Evolutionary conservation across 2,888 invertebrate species (phyloP).

Genomic region (Agrotis ipsilon): DNA sequence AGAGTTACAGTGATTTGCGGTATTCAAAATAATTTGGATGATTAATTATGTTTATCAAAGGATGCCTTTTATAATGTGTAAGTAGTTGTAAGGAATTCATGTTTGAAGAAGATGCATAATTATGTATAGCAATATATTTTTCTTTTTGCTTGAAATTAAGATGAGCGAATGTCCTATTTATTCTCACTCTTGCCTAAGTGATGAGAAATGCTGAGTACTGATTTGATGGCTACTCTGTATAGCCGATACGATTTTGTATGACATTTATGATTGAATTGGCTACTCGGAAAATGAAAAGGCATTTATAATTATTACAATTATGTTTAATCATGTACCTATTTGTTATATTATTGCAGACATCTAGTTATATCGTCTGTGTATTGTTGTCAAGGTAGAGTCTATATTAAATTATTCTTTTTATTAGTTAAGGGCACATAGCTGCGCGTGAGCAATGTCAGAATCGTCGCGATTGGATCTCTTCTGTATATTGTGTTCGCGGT

Average conservation of each 20-base stretch:
- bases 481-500: slow-evolving; percentile 61
- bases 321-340: slow-evolving; percentile 79
- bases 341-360: slow-evolving; percentile 79
- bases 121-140: slow-evolving; percentile 83
- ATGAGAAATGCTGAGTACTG: slow-evolving; percentile 73
- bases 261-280: slow-evolving; percentile 80
- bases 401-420: slow-evolving; percentile 88
- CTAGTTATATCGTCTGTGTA: slow-evolving; percentile 51
- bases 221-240: slow-evolving; percentile 71
- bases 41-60: slow-evolving; percentile 82
- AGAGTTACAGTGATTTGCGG: slow-evolving; percentile 83
- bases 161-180: slow-evolving; percentile 78
- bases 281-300: slow-evolving; percentile 81
- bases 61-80: slow-evolving; percentile 89
- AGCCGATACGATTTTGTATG: slow-evolving; percentile 70
- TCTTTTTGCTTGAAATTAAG: slow-evolving; percentile 78
- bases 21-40: slow-evolving; percentile 78
- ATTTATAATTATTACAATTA: slow-evolving; percentile 85
- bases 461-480: slow-evolving; percentile 66
- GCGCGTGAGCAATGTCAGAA: slow-evolving; percentile 68
- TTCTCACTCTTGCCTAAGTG: slow-evolving; percentile 76
- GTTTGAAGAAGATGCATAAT: slow-evolving; percentile 81
- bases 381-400: slow-evolving; percentile 87
- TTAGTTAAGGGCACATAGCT: slow-evolving; percentile 76
- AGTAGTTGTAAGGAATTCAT: slow-evolving; percentile 86